These are phyloP conservation scores for Euura lappo DNA, from an alignment of 1,140 invertebrate species.

Conservation along the genomic window DNA sequence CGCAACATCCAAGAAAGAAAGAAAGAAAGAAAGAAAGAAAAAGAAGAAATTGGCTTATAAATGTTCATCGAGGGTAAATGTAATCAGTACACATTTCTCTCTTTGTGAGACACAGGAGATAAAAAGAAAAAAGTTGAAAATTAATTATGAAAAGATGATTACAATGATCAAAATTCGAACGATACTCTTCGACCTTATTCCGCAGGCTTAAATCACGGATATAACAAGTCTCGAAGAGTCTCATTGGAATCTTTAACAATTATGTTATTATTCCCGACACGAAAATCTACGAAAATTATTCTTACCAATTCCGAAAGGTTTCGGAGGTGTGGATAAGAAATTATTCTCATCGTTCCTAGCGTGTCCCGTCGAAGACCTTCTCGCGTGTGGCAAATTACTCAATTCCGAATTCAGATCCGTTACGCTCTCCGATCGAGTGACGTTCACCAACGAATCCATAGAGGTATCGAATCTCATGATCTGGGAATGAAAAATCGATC, in stretches of 20 bases:
- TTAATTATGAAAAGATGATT: neutral
- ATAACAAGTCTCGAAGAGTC: too few species aligned
- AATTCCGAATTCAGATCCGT: constrained; percentile 72
- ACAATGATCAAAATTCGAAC: neutral
- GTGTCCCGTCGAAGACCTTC: constrained; percentile 50
- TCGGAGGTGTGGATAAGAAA: constrained; percentile 63
- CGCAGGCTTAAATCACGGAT: too few species aligned
- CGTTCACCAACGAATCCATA: constrained; percentile 73
- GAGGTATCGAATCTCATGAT: constrained; percentile 80
- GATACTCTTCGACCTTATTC: too few species aligned
- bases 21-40: too few species aligned
- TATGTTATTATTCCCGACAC: too few species aligned
- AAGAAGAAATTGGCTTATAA: too few species aligned
- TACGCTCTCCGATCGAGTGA: constrained; percentile 81
- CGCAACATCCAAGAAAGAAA: too few species aligned
- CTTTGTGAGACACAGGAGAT: too few species aligned
- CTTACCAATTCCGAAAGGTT: constrained; percentile 83
- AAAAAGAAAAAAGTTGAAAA: neutral
- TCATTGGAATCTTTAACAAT: too few species aligned
- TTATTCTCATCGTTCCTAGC: constrained; percentile 62
- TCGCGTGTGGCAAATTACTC: constrained; percentile 44
- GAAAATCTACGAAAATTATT: neutral
- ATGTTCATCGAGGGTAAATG: too few species aligned
- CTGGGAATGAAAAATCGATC: constrained; percentile 50
- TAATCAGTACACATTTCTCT: too few species aligned